A percentile compares a stretch with the other conserved stretches of the same genome.
Conservation (phyloP, 2,888 invertebrate genomes). For the Clanis bilineata region DNA sequence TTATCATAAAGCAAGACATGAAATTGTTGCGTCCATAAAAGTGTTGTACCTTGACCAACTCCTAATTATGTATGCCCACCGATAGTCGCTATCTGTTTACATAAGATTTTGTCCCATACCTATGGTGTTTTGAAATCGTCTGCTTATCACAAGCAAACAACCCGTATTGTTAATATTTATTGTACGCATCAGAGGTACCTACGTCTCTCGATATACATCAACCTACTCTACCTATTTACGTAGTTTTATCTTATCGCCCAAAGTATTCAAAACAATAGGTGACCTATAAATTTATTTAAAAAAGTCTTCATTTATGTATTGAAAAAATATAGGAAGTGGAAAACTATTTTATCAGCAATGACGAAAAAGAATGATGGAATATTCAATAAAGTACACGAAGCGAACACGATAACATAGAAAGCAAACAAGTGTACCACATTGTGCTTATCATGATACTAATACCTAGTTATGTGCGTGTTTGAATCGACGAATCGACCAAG, state of each 20-base stretch:
- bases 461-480: background rate
- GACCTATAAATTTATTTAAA: no score
- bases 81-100: slow-evolving; percentile 17
- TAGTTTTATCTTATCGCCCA: slow-evolving; percentile 3
- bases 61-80: slow-evolving; percentile 11
- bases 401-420: slow-evolving; percentile 15
- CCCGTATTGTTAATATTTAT: slow-evolving; percentile 10
- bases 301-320: no score
- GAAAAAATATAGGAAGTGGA: no score
- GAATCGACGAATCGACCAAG: background rate
- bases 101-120: background rate
- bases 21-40: background rate
- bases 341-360: slow-evolving; percentile 3
- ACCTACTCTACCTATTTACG: background rate
- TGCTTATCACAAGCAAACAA: slow-evolving; percentile 11
- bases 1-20: slow-evolving; percentile 1
- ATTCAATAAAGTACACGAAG: slow-evolving; percentile 7
- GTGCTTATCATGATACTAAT: slow-evolving; percentile 14
- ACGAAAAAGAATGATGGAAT: slow-evolving; percentile 6
- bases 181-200: slow-evolving; percentile 10
- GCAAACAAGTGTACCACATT: slow-evolving; percentile 14
- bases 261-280: background rate
- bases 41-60: slow-evolving; percentile 17
- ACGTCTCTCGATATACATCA: slow-evolving; percentile 1
- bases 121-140: slow-evolving; percentile 14